Conservation (phyloP, 53 echinoderm and acorn worm genomes). For the Mesocentrotus franciscanus region DNA sequence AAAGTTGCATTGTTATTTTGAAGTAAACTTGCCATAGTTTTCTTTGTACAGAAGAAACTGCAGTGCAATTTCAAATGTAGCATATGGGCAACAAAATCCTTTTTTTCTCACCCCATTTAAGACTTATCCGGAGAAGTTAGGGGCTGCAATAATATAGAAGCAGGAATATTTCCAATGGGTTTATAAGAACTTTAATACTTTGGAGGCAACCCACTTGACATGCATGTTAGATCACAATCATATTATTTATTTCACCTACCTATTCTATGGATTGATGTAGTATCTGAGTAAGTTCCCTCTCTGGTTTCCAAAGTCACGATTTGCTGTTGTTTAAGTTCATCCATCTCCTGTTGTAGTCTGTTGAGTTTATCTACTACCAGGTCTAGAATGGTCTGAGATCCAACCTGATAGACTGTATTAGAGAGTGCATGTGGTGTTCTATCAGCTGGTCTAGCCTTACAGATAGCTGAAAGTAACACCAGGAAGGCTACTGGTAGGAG, state of each 20-base stretch:
- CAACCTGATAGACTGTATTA: slow-evolving; percentile 50
- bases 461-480: slow-evolving; percentile 9
- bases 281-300: slow-evolving; percentile 33
- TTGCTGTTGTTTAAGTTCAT: slow-evolving; percentile 28
- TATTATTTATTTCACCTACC: slow-evolving; percentile 4
- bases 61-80: background rate
- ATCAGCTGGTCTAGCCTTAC: slow-evolving; percentile 60
- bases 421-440: slow-evolving; percentile 33
- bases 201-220: background rate
- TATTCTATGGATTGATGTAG: background rate
- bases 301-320: background rate
- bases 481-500: slow-evolving; percentile 36
- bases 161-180: background rate
- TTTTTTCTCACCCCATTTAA: background rate
- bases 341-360: slow-evolving; percentile 40
- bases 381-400: background rate
- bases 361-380: slow-evolving; percentile 54
- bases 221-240: background rate
- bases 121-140: background rate
- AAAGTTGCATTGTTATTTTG: background rate
- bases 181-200: background rate
- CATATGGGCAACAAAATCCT: background rate
- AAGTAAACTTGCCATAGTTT: background rate
- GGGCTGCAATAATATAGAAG: background rate
- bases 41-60: background rate